Conservation (phyloP, 1,140 invertebrate genomes). For the Asbolus verrucosus region DNA sequence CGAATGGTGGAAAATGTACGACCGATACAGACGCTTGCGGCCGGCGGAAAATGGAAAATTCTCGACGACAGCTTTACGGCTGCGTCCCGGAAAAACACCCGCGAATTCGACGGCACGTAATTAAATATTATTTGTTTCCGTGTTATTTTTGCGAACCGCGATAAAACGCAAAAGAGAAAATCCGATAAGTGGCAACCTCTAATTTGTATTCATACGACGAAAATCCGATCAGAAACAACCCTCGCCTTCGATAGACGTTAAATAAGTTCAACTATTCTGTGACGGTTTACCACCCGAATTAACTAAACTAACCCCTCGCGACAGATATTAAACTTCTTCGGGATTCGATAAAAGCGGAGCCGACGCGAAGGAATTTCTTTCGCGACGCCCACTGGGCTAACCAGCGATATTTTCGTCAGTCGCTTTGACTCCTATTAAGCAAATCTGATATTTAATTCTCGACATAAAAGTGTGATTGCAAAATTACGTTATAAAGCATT, state of each 20-base stretch:
- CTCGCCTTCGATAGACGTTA: conserved; percentile 36
- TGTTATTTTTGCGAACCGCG: background rate
- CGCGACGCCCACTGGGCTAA: too few relatives aligned
- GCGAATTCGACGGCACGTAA: background rate
- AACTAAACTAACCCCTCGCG: conserved; percentile 17
- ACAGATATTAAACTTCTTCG: too few relatives aligned
- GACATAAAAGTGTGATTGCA: too few relatives aligned
- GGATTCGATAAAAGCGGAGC: background rate
- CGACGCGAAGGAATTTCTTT: background rate
- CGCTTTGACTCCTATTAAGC: too few relatives aligned
- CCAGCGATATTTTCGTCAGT: too few relatives aligned
- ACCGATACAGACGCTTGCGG: conserved; percentile 16
- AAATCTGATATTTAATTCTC: too few relatives aligned
- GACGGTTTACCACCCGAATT: conserved; percentile 33
- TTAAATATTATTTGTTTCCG: background rate
- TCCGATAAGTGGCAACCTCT: conserved; percentile 18
- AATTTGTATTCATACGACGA: conserved; percentile 43
- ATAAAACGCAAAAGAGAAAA: conserved; percentile 21
- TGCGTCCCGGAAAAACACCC: background rate
- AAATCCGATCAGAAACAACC: conserved; percentile 44
- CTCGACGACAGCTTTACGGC: conserved; percentile 5
- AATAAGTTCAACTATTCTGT: conserved; percentile 39
- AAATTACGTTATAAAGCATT: background rate
- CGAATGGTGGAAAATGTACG: conserved; percentile 16
- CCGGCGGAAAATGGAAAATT: conserved; percentile 27